Conservation (phyloP, 2,797 vertebrate genomes). For the Avahi laniger region DNA sequence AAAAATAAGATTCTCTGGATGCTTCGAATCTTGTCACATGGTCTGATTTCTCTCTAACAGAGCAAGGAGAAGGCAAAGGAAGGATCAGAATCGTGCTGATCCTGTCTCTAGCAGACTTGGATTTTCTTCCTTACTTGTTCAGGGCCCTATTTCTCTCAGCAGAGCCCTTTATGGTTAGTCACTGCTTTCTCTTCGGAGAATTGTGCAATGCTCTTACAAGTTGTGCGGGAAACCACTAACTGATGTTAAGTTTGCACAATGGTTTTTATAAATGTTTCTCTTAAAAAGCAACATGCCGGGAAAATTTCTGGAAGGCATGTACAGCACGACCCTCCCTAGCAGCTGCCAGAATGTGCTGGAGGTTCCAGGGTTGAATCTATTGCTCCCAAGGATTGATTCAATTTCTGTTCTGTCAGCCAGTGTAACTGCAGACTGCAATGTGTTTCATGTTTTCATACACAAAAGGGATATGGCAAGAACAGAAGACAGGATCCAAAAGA, state of each 20-base stretch:
- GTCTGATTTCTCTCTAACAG: neutral
- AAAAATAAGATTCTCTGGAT: neutral
- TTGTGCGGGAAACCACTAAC: slow-evolving; percentile 58
- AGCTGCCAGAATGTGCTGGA: neutral
- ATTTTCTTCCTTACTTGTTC: neutral
- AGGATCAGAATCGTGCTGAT: neutral
- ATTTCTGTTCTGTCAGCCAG: slow-evolving; percentile 59
- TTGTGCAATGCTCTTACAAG: neutral
- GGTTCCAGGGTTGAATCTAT: slow-evolving; percentile 69
- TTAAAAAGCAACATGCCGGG: slow-evolving; percentile 62
- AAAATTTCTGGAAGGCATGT: slow-evolving; percentile 61
- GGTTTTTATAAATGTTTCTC: slow-evolving; percentile 72
- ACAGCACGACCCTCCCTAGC: neutral
- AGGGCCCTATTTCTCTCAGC: slow-evolving; percentile 26
- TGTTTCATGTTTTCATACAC: neutral
- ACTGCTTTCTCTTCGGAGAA: slow-evolving; percentile 51
- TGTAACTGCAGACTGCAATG: neutral
- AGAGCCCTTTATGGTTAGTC: neutral
- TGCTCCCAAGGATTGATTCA: slow-evolving; percentile 70
- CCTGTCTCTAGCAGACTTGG: neutral
- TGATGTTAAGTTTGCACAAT: slow-evolving; percentile 72
- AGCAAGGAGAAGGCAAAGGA: neutral
- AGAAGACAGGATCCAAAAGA: slow-evolving; percentile 42
- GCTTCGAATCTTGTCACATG: neutral
- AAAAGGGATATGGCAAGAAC: slow-evolving; percentile 39